Evolutionary conservation across 2,888 invertebrate species (phyloP), one percentile per base, ranked within the genome.

Genomic region (Oscheius onirici): DNA sequence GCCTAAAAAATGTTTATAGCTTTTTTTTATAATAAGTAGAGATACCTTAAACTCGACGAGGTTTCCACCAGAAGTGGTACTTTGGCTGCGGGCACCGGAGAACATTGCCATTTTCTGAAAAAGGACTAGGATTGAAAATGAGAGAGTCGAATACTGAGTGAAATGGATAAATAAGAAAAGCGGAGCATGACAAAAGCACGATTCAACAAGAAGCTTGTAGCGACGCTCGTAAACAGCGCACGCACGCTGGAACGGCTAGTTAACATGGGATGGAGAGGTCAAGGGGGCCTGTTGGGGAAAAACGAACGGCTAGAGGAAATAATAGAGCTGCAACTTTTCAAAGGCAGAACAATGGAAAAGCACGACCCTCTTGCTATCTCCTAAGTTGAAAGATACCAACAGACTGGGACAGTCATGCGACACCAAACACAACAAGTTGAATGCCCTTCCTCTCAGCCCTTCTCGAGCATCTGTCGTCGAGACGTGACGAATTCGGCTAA

Each of bases 31-130:
- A 34, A 28, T 46, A 54, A 3, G 1, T 17, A 67, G 8, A 63
- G 22, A 13, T 28, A 74, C 77, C 67, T 82, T 82, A 75, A 82
- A 80, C 58, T 82, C 82, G 70, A 82, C 76, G 15, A 82, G 72
- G 46, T 79, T 67, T n/a, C 77, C 77, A 22, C 71, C 66, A 34
- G 58, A 61, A 20, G 72, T 49, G 3, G 65, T 52, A 11, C 72
- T 34, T 11, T 74, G 54, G 20, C 75, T 74, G 17, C 70, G 61
- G 43, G 76, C 74, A 28, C 71, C 66, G 55, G 76, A 78, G 71
- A 78, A 76, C 49, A 72, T 74, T 0, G 74, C 72, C 74, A 76
- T 77, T 49, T 60, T 55, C 58, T 63, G 63, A 61, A 54, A 46
- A 28, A 43, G 40, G 17, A 24, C 20, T 11, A 13, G 44, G 51